Percentiles rank a stretch among this genome's conserved stretches.
phyloP scores from a whole-genome alignment of 2,113 vertebrate genomes.

The Pleuronectes platessa region DNA sequence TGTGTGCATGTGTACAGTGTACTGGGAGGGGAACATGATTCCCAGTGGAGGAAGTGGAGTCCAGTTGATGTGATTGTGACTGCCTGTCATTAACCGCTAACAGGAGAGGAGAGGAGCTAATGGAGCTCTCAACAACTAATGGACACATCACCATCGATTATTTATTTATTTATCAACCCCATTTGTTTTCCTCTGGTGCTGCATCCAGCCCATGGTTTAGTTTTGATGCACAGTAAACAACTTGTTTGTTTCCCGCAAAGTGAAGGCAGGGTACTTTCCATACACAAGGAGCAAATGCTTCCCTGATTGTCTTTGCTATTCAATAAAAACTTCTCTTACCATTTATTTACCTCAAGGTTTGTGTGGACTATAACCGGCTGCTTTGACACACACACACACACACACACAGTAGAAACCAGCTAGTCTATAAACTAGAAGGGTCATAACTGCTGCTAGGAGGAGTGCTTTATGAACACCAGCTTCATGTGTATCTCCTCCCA shows the following conservation, averaged over 20 bases:
- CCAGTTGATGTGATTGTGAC: conserved; percentile 83
- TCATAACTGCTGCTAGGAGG: background rate
- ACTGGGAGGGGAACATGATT: conserved; percentile 60
- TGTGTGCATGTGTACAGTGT: conserved; percentile 34
- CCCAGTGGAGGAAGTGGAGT: conserved; percentile 81
- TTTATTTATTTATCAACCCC: conserved; percentile 81
- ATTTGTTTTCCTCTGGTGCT: conserved; percentile 71
- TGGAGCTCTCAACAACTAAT: conserved; percentile 83
- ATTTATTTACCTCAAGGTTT: background rate
- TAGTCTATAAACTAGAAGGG: no score
- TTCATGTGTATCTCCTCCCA: background rate
- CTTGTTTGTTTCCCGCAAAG: conserved; percentile 39
- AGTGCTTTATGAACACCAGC: background rate
- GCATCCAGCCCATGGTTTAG: conserved; percentile 52
- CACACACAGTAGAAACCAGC: background rate
- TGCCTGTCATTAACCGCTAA: conserved; percentile 82
- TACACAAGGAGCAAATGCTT: conserved; percentile 6
- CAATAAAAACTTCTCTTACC: conserved; percentile 6
- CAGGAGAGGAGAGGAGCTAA: conserved; percentile 76
- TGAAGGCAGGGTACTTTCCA: conserved; percentile 11
- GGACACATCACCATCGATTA: conserved; percentile 81
- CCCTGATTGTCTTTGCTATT: conserved; percentile 2
- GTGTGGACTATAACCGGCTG: background rate
- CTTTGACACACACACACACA: background rate
- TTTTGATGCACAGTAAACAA: conserved; percentile 53